These are phyloP conservation scores for Antheraea yamamai DNA, from an alignment of 2,888 invertebrate genomes.

Conservation along the genomic window DNA sequence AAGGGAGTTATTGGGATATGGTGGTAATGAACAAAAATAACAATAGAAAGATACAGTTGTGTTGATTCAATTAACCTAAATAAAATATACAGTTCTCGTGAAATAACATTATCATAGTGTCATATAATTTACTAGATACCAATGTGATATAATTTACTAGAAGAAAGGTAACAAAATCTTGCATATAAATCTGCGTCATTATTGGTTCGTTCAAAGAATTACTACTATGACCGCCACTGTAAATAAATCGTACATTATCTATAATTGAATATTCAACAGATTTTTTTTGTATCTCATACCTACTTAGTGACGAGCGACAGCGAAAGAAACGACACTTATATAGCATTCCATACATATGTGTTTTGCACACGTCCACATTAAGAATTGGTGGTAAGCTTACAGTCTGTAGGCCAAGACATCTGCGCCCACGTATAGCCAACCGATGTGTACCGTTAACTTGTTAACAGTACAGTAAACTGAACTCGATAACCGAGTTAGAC, in stretches of 20 bases:
- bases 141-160: no score
- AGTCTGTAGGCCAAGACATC: background rate
- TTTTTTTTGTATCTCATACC: background rate
- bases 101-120: no score
- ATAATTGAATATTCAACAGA: background rate
- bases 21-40: no score
- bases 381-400: background rate
- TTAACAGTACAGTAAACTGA: constrained; percentile 13
- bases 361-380: background rate
- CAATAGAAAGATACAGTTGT: no score
- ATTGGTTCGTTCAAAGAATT: no score
- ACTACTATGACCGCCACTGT: no score
- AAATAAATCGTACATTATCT: background rate
- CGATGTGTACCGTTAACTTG: constrained; percentile 24
- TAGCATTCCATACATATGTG: background rate
- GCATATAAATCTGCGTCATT: no score
- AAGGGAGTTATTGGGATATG: no score
- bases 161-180: no score
- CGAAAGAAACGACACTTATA: background rate
- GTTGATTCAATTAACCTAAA: no score
- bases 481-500: constrained; percentile 6
- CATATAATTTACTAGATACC: no score
- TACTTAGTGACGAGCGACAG: background rate
- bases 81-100: no score
- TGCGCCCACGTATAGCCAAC: constrained; percentile 9